These are phyloP conservation scores for Lanius collurio DNA, from an alignment of 2,113 vertebrate species.

Conservation along the genomic window DNA sequence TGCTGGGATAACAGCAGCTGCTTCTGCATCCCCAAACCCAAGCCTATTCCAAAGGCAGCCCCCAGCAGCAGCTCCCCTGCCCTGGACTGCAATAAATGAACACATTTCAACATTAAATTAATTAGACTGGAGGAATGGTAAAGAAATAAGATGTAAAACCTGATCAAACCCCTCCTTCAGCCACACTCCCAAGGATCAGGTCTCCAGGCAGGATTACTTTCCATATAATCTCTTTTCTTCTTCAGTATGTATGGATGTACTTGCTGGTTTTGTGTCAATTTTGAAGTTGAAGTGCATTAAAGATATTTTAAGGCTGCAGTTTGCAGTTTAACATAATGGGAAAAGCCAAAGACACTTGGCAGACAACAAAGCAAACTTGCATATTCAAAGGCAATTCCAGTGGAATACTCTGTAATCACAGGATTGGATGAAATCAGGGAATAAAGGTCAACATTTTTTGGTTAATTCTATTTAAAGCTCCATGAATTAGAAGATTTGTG, in stretches of 20 bases:
- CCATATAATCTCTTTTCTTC: neutral
- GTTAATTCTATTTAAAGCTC: neutral
- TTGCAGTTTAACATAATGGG: neutral
- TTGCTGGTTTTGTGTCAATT: neutral
- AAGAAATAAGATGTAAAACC: neutral
- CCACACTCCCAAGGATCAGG: neutral
- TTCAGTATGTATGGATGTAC: neutral
- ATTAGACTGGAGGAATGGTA: neutral
- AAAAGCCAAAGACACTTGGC: neutral
- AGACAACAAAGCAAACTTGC: conserved; percentile 13
- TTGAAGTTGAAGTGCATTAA: conserved; percentile 8
- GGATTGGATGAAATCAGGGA: neutral
- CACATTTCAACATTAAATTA: neutral
- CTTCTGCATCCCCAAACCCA: neutral
- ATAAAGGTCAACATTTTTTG: neutral
- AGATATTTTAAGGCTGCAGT: neutral
- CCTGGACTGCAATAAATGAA: neutral
- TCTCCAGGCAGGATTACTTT: neutral
- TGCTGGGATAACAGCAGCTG: neutral
- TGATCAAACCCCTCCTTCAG: neutral
- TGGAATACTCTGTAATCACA: neutral
- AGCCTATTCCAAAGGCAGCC: neutral
- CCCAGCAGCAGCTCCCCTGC: neutral
- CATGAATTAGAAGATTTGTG: neutral
- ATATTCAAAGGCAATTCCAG: neutral